Evolutionary conservation across 2,888 invertebrate genomes (phyloP).

Genomic region (Rutpela maculata): DNA sequence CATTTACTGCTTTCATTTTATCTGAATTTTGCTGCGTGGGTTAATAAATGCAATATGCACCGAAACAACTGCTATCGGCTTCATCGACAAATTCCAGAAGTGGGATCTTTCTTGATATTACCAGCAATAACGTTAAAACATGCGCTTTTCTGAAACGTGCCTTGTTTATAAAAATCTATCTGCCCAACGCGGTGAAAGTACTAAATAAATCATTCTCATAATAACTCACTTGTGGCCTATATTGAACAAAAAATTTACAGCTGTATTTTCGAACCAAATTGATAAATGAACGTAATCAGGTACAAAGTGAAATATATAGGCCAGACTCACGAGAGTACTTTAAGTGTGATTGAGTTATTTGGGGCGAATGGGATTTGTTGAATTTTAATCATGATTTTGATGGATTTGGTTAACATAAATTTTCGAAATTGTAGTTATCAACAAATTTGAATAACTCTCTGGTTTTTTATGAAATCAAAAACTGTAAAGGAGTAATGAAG

Average conservation of each 20-base stretch:
- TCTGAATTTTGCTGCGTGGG: background rate
- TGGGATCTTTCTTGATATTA: background rate
- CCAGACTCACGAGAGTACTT: background rate
- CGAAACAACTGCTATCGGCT: background rate
- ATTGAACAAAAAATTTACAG: background rate
- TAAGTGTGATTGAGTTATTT: background rate
- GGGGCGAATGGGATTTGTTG: background rate
- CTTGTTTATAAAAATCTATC: background rate
- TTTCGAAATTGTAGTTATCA: too few species aligned
- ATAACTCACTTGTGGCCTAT: background rate
- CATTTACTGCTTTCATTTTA: background rate
- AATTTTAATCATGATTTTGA: too few species aligned
- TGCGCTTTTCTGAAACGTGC: background rate
- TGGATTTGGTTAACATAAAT: background rate
- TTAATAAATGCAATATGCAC: background rate
- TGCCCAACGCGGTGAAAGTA: too few species aligned
- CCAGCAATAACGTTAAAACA: background rate
- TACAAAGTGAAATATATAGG: background rate
- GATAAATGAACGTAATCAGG: background rate
- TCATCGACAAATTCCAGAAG: background rate
- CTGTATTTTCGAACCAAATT: background rate
- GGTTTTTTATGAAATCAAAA: too few species aligned
- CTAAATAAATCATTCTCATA: too few species aligned
- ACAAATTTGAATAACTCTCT: too few species aligned
- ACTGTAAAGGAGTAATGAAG: too few species aligned